Evolutionary conservation across 2,113 vertebrate genomes (phyloP), one percentile per base, ranked within the genome.

Genomic region (Terrapene triunguis): DNA sequence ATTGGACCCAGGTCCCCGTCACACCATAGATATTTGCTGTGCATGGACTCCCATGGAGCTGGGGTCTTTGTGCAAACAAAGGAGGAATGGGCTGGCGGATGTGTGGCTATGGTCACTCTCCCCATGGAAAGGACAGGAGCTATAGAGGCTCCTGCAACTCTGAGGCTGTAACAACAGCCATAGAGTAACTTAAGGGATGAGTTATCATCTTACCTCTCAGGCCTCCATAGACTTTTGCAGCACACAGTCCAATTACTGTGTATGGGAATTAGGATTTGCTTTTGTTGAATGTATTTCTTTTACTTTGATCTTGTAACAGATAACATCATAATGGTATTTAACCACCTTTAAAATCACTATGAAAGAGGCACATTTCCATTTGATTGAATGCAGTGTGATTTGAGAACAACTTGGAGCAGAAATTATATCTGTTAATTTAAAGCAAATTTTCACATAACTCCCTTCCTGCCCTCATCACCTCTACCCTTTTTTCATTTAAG

Each of bases 401-500:
- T 59, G 19, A 48, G 85, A 32, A 89, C 74, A 85, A 90, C 1
- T 6, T 65, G 50, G 89, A 92, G 80, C 42, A 42, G 90, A 92
- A 90, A 69, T 44, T 2, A 24, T 0, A 5, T 22, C 94, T 87
- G 86, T 72, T 6, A 69, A 69, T 69, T 14, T 4, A 53, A 76
- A 55, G 8, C 16, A n/a, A 24, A 27, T 54, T 85, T 93, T 88
- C 89, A 76, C 87, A 90, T 78, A 62, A 87, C 94, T 51, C 8
- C 48, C 8, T 91, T 65, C 82, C 38, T 44, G 48, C 14, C 87
- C 76, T 92, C 76, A n/a, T 53, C 27, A 27, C 87, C 1, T 0
- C 95, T 85, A 44, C 5, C 21, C 24, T 27, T 72, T 21, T 91
- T 94, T 96, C 91, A 85, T 95, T 94, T 90, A 88, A 85, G 89